Base-by-base conservation (phyloP, 2,113 vertebrate species). In the Vulpes vulpes region DNA sequence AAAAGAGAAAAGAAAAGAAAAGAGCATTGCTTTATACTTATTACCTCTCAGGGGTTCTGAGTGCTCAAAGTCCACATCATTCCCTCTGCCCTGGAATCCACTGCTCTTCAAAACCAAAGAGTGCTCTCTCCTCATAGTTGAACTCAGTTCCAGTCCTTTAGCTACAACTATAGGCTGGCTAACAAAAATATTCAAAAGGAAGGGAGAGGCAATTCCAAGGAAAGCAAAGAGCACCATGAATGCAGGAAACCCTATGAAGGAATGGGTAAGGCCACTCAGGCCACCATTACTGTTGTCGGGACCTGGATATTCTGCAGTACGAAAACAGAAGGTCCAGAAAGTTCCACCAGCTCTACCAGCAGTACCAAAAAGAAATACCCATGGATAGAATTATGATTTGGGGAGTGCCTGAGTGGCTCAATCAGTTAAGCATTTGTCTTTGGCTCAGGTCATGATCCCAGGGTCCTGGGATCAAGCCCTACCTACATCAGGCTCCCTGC, bases 241-340 rank as follows among this genome's bases (percentile, higher is more conserved):
- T 49, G 14, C 23, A 35, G 11, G 64, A 93, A 76, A 60, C 32
- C 49, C 27, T 85, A 27, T 17, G 30, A 79, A 79, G 57, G 35
- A 53, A 94, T 22, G 6, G 25, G 7, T n/a, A 38, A 82, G 30
- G 12, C 27, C 10, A 4, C 30, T 6, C 25, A 20, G 71, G 20
- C 6, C 20, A 10, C 14, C 20, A 53, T n/a, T 27, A 30, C 59
- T 80, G 1, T 38, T 90, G 38, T 64, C 32, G 55, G 59, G 9
- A 73, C 35, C 49, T 30, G 9, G 38, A 20, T 62, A 93, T 38
- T 94, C 69, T 80, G 17, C 59, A 76, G 8, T 19, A 59, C 25
- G 35, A 49, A 95, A 49, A 79, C n/a, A 51, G 25, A 65, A 65
- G 9, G 11, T 73, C 76, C 35, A 89, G 71, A 96, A 97, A 65